Evolutionary conservation across 2,888 invertebrate species (phyloP).

Genomic region (Melieria crassipennis): DNA sequence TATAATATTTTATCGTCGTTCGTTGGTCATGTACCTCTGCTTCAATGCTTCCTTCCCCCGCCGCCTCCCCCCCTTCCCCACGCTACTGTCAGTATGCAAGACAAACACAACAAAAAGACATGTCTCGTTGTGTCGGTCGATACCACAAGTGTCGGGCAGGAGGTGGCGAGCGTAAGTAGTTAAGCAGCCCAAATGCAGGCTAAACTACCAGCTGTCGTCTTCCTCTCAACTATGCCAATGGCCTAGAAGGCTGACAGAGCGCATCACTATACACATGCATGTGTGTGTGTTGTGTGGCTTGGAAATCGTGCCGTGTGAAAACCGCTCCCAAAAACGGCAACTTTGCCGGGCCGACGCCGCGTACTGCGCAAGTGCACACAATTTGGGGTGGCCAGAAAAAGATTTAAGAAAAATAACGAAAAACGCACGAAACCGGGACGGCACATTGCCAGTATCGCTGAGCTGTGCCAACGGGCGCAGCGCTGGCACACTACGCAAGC

Average conservation of each 20-base stretch:
- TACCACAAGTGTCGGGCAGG: not conserved
- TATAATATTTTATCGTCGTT: no score
- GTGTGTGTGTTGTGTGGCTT: no score
- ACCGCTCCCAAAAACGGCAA: slow-evolving; percentile 36
- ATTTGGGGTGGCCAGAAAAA: not conserved
- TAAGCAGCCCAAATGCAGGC: slow-evolving; percentile 3
- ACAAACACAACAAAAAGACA: not conserved
- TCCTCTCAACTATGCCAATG: slow-evolving; percentile 13
- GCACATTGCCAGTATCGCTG: not conserved
- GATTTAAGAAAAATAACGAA: not conserved
- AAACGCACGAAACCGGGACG: not conserved
- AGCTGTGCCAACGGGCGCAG: no score
- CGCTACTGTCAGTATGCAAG: not conserved
- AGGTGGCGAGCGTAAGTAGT: not conserved
- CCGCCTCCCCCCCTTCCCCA: not conserved
- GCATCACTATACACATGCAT: not conserved
- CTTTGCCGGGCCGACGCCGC: slow-evolving; percentile 31
- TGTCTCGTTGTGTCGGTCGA: not conserved
- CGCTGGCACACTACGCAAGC: no score
- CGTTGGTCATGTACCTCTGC: not conserved
- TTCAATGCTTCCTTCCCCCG: not conserved
- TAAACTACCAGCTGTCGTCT: slow-evolving; percentile 21
- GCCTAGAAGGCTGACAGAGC: slow-evolving; percentile 3
- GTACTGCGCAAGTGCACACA: slow-evolving; percentile 23
- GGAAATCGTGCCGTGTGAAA: not conserved